Conservation (phyloP, 1,140 invertebrate genomes). For the Nebria ingens region DNA sequence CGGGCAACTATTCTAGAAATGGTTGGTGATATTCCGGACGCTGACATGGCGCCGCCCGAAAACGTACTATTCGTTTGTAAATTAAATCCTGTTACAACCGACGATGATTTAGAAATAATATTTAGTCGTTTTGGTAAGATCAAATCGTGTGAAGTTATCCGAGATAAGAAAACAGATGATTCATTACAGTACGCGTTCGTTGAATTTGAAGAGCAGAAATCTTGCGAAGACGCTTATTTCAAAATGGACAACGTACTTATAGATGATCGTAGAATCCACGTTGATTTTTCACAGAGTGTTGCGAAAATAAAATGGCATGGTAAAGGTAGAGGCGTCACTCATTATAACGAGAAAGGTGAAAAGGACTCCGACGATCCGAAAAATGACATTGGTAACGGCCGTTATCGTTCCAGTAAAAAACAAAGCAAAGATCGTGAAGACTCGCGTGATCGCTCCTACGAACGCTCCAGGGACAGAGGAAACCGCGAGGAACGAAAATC, state of each 20-base stretch:
- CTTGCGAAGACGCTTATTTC: constrained; percentile 97
- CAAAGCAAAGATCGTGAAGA: constrained; percentile 10
- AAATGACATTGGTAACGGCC: background rate
- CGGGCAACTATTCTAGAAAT: constrained; percentile 97
- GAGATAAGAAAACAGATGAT: constrained; percentile 85
- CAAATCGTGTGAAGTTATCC: constrained; percentile 92
- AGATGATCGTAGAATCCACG: constrained; percentile 96
- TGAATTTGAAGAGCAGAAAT: constrained; percentile 90
- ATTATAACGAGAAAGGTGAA: constrained; percentile 27
- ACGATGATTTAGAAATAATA: constrained; percentile 96
- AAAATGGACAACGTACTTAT: constrained; percentile 99
- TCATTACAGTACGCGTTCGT: constrained; percentile 99
- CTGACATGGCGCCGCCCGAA: constrained; percentile 95
- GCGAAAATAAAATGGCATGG: constrained; percentile 83
- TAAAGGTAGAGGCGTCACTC: constrained; percentile 62
- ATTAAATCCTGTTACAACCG: constrained; percentile 97
- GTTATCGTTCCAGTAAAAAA: constrained; percentile 11
- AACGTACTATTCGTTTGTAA: constrained; percentile 99
- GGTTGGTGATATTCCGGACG: constrained; percentile 95
- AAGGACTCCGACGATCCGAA: constrained; percentile 10
- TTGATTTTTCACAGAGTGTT: constrained; percentile 99
- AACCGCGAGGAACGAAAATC: constrained; percentile 12
- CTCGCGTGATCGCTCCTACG: constrained; percentile 10
- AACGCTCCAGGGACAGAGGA: constrained; percentile 5
- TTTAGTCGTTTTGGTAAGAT: constrained; percentile 96